Base-by-base conservation (phyloP, 2,888 invertebrate genomes). In the Xanthostigma xanthostigma region DNA sequence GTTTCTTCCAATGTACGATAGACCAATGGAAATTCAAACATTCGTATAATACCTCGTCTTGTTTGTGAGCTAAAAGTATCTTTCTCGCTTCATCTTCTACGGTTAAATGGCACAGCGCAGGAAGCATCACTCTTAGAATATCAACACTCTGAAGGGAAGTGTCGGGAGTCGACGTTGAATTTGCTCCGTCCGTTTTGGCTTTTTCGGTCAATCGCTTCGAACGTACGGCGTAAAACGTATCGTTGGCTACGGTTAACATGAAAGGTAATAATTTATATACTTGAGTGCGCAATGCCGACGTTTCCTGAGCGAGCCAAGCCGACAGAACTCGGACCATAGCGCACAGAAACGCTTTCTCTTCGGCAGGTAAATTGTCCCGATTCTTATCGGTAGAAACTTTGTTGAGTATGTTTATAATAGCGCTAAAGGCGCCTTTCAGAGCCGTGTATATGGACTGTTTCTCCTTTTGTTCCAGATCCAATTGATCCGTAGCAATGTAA, bases 261-360 rank as follows among this genome's bases (percentile, higher is more conserved):
- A 81, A 91, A 9, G 92, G 92, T 36, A 92, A 68, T 17, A 92
- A 68, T 50, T 81, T 76, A 61, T 85, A 88, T 38, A 92, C 78
- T 63, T 88, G 87, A 41, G 83, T 77, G 36, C 89, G 78, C 83
- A 90, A 84, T 0, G 90, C 88, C 2, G 85, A 81, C 0, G 90
- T 89, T 69, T 93, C 92, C 67, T 91, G 90, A 0, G 89, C 87
- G 58, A 93, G 69, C 91, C 91, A 92, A n/a, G 89, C 81, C 11
- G 87, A 81, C 46, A 92, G 66, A 36, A 90, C 85, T 56, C 92
- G 73, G 9, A 92, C 82, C 66, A 86, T 84, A 3, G 87, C 87
- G 68, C 84, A 84, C n/a, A 89, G 75, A 66, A 88, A 86, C 45
- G 82, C 71, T 64, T 83, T 84, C 58, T 88, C 86, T 49, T 75